Evolutionary conservation across 2,797 vertebrate genomes (phyloP).

Genomic region (Sebastes melanostomus): DNA sequence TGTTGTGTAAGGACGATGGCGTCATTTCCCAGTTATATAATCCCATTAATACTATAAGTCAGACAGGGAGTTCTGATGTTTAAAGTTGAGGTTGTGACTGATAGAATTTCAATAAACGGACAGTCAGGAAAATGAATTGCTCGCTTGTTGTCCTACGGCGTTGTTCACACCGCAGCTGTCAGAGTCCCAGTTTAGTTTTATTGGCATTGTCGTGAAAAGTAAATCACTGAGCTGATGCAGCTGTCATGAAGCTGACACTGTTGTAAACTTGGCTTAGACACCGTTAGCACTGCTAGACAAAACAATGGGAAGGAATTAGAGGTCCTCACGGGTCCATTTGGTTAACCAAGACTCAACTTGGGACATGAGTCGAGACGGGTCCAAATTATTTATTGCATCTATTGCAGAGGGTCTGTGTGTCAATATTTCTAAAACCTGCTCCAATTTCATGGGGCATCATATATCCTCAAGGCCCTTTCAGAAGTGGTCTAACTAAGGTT

Average conservation of each 20-base stretch:
- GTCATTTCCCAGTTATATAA: conserved; percentile 3
- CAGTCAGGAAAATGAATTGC: neutral
- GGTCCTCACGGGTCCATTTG: neutral
- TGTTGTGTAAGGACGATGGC: neutral
- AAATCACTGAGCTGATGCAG: neutral
- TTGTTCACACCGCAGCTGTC: neutral
- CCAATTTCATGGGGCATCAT: neutral
- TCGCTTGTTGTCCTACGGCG: neutral
- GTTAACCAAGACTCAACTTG: neutral
- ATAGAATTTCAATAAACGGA: neutral
- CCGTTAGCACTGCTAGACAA: neutral
- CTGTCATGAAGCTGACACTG: neutral
- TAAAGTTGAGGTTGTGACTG: neutral
- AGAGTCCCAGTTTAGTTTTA: neutral
- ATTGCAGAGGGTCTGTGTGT: neutral
- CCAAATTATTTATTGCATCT: neutral
- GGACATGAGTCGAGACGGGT: neutral
- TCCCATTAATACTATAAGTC: neutral
- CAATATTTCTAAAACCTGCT: neutral
- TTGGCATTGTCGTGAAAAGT: neutral
- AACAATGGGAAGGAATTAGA: neutral
- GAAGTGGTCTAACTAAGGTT: neutral
- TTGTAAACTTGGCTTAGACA: neutral
- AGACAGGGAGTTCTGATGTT: neutral
- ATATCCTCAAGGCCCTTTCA: neutral